Base-by-base conservation (phyloP, 2,888 invertebrate species). In the Thera obeliscata region DNA sequence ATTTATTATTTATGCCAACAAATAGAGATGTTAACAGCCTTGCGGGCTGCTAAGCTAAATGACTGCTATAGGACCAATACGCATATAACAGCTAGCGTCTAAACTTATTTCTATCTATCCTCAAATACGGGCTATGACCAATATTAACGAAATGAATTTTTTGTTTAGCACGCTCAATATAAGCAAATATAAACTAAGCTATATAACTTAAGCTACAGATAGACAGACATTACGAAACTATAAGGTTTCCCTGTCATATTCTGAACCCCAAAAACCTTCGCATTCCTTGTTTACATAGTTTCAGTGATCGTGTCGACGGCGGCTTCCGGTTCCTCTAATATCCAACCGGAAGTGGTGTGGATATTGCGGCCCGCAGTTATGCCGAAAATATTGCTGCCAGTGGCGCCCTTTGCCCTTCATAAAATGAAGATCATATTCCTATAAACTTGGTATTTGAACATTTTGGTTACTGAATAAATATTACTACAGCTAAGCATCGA, bases 321-420 rank as follows among this genome's bases (percentile, higher is more conserved):
- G 56, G 65, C 69, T 75, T 76, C 76, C 75, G 74, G 70, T 73
- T 73, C 72, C 75, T 72, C 70, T 76, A 75, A 76, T 76, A 73
- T 71, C 71, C 71, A 57, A 59, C 73, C 75, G 76, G 76, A 76
- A 73, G 75, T 69, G 67, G 72, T 61, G 72, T 70, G 74, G 72
- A 74, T 74, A 74, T 74, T 74, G 74, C 74, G 71, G 67, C 56
- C 69, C 69, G 70, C 66, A 60, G 69, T 68, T 72, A 74, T 71
- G 69, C 61, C 38, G 56, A 70, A 74, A 74, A 71, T 73, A 73
- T 71, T 73, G 73, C 66, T 69, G 59, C 67, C 64, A 67, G 65
- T 56, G 41, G 11, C 41, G 52, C 62, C 66, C 59, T 35, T 49
- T 62, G 36, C 55, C 50, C 36, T 49, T 35, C 22, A 46, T 38